Base-by-base conservation (phyloP, 2,797 vertebrate species). In the Rhincodon typus region DNA sequence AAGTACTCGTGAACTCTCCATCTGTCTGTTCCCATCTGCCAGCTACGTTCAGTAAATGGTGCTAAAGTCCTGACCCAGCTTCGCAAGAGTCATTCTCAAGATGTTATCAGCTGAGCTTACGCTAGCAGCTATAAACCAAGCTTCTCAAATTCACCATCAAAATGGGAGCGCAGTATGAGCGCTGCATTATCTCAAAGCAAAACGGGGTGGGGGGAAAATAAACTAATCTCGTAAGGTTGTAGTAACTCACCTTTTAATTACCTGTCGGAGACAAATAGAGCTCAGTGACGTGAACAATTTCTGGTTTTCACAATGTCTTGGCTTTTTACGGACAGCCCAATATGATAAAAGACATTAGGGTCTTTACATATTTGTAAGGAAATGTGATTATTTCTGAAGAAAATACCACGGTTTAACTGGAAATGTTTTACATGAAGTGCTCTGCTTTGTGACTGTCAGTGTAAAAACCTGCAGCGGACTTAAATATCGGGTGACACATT, bases 11-110 rank as follows among this genome's bases (percentile, higher is more conserved):
- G 97, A 97, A 97, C 97, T 97, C 97, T 97, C 97, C 98, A 98
- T 97, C 97, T 98, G 97, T 97, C 97, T 97, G 96, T 96, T 96
- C 96, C 97, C 98, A 98, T 98, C 98, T 98, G 98, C 98, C 97
- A 97, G 96, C 96, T 97, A 97, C 96, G 95, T 96, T 96, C 96
- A 96, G 42, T 42, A 21, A n/a, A 42, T 93, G 90, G 90, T 93
- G 90, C 90, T 38, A 69, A 93, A 93, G 90, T 67, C 66, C 62
- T 95, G 42, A 77, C 94, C 70, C 72, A 77, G 94, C 94, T 95
- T 95, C 94, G 57, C 46, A 34, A 95, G 94, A 95, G 69, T 95
- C 94, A 95, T 95, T 34, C 46, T 74, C 70, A 95, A 93, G 94
- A 94, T 77, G 94, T 5, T 74, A 77, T 50, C 27, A 19, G 30